Conservation (phyloP, 1,140 invertebrate genomes). For the Penaeus chinensis region DNA sequence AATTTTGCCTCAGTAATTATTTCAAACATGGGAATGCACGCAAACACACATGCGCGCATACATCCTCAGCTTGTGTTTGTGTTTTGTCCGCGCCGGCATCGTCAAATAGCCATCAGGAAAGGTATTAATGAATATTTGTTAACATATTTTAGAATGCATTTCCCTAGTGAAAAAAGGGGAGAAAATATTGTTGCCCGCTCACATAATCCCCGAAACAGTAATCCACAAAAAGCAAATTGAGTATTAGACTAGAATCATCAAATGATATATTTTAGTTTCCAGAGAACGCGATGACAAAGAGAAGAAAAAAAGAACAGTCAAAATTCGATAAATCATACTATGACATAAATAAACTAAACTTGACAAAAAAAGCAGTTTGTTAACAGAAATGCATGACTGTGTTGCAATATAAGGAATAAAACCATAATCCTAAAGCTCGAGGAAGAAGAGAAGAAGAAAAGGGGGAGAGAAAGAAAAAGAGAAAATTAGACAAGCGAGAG, state of each 20-base stretch:
- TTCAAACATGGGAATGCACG: background rate
- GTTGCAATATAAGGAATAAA: no score
- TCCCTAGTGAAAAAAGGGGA: slow-evolving; percentile 45
- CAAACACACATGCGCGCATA: slow-evolving; percentile 16
- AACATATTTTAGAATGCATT: slow-evolving; percentile 56
- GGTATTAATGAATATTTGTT: slow-evolving; percentile 55
- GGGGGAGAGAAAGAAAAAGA: no score
- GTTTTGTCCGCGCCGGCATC: slow-evolving; percentile 16
- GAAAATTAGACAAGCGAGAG: background rate
- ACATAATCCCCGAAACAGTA: slow-evolving; percentile 21
- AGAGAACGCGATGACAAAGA: no score
- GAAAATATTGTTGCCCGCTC: background rate
- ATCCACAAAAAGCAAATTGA: slow-evolving; percentile 31
- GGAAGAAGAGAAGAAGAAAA: no score
- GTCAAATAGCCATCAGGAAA: slow-evolving; percentile 47
- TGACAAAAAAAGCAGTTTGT: no score
- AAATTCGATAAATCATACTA: no score
- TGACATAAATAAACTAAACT: no score
- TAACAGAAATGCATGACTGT: no score
- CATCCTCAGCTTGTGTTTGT: background rate
- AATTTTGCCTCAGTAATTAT: no score
- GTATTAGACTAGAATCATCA: slow-evolving; percentile 18
- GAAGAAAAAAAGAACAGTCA: no score
- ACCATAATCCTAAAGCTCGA: no score
- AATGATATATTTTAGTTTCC: no score